A percentile compares a stretch with the other conserved stretches of the same genome.
These are phyloP conservation scores for Misgurnus anguillicaudatus DNA, from an alignment of 2,113 vertebrate species.

Conservation along the genomic window DNA sequence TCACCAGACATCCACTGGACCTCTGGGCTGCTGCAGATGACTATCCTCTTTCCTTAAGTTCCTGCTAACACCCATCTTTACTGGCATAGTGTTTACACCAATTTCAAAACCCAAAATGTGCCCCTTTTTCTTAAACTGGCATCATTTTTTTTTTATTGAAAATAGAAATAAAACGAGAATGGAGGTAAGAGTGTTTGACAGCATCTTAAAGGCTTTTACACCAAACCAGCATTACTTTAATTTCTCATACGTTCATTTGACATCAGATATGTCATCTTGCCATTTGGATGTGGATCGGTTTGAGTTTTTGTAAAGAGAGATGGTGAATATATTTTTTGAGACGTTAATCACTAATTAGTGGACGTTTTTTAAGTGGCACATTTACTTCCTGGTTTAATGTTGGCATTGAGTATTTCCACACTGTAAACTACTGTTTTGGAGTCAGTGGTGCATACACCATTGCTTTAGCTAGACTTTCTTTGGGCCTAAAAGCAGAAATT, in stretches of 20 bases:
- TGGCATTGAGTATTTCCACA: background rate
- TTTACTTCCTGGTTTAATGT: background rate
- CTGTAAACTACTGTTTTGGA: slow-evolving; percentile 2
- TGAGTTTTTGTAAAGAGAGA: slow-evolving; percentile 69
- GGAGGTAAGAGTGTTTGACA: slow-evolving; percentile 28
- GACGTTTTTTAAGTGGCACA: slow-evolving; percentile 39
- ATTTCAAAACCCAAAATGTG: slow-evolving; percentile 39
- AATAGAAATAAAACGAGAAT: background rate
- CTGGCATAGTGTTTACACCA: slow-evolving; percentile 65
- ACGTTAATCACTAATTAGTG: slow-evolving; percentile 62
- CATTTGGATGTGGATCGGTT: slow-evolving; percentile 65
- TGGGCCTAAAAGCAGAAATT: slow-evolving; percentile 7
- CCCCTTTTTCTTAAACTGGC: slow-evolving; percentile 32
- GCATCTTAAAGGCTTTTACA: slow-evolving; percentile 38
- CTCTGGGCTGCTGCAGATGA: slow-evolving; percentile 94
- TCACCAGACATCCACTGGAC: slow-evolving; percentile 80
- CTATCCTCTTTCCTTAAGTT: slow-evolving; percentile 70
- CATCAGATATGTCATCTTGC: slow-evolving; percentile 66
- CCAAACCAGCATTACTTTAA: slow-evolving; percentile 49
- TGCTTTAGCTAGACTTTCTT: slow-evolving; percentile 5
- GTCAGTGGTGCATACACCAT: background rate
- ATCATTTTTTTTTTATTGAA: slow-evolving; percentile 2
- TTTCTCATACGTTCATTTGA: slow-evolving; percentile 49
- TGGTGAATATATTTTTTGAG: slow-evolving; percentile 65
- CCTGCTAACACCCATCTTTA: slow-evolving; percentile 38